A percentile compares a stretch with the other conserved stretches of the same genome.
These are phyloP conservation scores for Atherinosoma microstoma DNA, from an alignment of 2,797 vertebrate species.

Conservation along the genomic window DNA sequence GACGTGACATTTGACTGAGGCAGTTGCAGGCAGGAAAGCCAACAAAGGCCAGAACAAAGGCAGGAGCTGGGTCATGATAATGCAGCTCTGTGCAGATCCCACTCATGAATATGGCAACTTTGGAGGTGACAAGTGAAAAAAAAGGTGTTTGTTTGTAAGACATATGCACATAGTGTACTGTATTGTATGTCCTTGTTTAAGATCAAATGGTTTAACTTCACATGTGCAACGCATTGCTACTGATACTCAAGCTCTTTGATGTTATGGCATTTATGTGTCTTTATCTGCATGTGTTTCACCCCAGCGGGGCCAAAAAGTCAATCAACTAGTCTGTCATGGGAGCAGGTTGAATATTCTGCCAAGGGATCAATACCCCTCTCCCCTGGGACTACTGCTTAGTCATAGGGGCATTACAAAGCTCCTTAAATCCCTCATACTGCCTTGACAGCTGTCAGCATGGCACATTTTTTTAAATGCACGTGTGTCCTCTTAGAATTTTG, in stretches of 20 bases:
- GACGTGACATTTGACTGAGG: slow-evolving; percentile 84
- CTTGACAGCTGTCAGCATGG: slow-evolving; percentile 69
- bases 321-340: slow-evolving; percentile 77
- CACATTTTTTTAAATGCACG: slow-evolving; percentile 25
- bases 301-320: slow-evolving; percentile 74
- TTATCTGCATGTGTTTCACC: slow-evolving; percentile 56
- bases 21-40: slow-evolving; percentile 72
- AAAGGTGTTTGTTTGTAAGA: slow-evolving; percentile 41
- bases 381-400: slow-evolving; percentile 69
- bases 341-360: slow-evolving; percentile 60
- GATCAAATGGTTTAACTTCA: slow-evolving; percentile 17
- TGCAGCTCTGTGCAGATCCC: slow-evolving; percentile 62
- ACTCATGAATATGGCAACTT: slow-evolving; percentile 79
- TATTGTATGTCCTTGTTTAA: slow-evolving; percentile 35
- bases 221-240: slow-evolving; percentile 22
- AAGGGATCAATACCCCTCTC: slow-evolving; percentile 75
- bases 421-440: slow-evolving; percentile 67
- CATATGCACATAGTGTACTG: slow-evolving; percentile 33
- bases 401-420: slow-evolving; percentile 70
- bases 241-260: slow-evolving; percentile 18
- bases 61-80: slow-evolving; percentile 68
- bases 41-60: slow-evolving; percentile 82
- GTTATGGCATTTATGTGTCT: slow-evolving; percentile 68
- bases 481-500: slow-evolving; percentile 19
- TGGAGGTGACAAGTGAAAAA: slow-evolving; percentile 41